Percentiles rank a stretch among this genome's conserved stretches.
These are phyloP conservation scores for Apus apus DNA, from an alignment of 2,113 vertebrate species.

Conservation along the genomic window DNA sequence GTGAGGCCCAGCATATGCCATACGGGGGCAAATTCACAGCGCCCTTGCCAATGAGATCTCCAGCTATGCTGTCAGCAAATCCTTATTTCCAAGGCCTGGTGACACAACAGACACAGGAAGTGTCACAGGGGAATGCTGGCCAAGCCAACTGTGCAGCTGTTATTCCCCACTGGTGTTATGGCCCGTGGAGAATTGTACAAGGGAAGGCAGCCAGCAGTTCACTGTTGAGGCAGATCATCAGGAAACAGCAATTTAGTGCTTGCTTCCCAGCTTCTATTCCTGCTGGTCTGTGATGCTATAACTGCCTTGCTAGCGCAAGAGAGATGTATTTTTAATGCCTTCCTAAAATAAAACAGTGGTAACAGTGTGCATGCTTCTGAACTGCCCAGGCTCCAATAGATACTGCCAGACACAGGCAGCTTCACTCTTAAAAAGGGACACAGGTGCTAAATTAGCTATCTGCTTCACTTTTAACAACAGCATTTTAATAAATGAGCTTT, in stretches of 20 bases:
- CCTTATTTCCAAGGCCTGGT: background rate
- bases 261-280: background rate
- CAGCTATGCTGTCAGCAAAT: background rate
- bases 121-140: background rate
- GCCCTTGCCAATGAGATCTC: background rate
- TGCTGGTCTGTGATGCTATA: background rate
- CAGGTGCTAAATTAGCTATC: background rate
- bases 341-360: background rate
- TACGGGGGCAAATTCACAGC: background rate
- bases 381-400: background rate
- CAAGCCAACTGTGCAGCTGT: background rate
- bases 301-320: background rate
- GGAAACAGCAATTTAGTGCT: background rate
- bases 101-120: background rate
- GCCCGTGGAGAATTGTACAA: background rate
- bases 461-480: background rate
- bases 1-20: background rate
- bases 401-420: background rate
- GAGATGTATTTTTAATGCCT: background rate
- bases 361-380: background rate
- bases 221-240: background rate
- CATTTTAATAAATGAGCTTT: background rate
- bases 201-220: background rate
- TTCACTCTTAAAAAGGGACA: background rate
- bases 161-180: accelerated